These are phyloP conservation scores for Tiliacea aurago DNA, from an alignment of 2,888 invertebrate genomes.

Conservation along the genomic window DNA sequence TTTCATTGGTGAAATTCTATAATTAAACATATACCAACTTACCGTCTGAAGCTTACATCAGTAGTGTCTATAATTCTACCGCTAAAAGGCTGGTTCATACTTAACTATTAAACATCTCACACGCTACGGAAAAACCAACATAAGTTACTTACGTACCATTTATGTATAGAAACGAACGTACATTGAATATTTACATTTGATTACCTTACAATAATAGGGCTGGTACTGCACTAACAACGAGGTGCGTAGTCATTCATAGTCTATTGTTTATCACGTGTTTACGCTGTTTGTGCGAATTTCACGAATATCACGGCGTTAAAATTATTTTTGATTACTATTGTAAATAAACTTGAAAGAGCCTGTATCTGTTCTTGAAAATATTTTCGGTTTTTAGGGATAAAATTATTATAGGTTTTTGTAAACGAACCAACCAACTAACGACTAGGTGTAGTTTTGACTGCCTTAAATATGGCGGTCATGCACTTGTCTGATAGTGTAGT, in stretches of 20 bases:
- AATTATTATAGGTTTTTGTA: not conserved
- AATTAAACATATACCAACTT: constrained; percentile 49
- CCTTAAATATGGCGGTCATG: not conserved
- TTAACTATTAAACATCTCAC: constrained; percentile 69
- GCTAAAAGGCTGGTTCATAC: constrained; percentile 74
- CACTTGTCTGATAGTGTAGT: constrained; percentile 52
- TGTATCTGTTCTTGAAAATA: not conserved
- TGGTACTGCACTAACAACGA: constrained; percentile 56
- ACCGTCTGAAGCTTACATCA: constrained; percentile 43
- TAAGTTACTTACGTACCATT: constrained; percentile 78
- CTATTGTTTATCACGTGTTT: constrained; percentile 8
- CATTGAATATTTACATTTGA: constrained; percentile 83
- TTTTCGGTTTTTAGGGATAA: not conserved
- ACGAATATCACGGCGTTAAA: constrained; percentile 73
- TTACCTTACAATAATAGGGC: constrained; percentile 58
- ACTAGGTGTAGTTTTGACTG: not conserved
- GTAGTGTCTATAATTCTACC: constrained; percentile 53
- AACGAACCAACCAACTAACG: not conserved
- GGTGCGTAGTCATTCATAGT: constrained; percentile 15
- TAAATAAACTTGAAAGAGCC: constrained; percentile 79
- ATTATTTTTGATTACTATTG: constrained; percentile 71
- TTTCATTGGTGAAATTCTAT: too few species aligned
- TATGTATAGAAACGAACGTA: constrained; percentile 71
- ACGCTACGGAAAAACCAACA: constrained; percentile 76
- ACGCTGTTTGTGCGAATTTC: constrained; percentile 70